Evolutionary conservation across 37 sponge, comb jelly and placozoan species (phyloP), one percentile per base, ranked within the genome.

Genomic region (Axinella damicornis): DNA sequence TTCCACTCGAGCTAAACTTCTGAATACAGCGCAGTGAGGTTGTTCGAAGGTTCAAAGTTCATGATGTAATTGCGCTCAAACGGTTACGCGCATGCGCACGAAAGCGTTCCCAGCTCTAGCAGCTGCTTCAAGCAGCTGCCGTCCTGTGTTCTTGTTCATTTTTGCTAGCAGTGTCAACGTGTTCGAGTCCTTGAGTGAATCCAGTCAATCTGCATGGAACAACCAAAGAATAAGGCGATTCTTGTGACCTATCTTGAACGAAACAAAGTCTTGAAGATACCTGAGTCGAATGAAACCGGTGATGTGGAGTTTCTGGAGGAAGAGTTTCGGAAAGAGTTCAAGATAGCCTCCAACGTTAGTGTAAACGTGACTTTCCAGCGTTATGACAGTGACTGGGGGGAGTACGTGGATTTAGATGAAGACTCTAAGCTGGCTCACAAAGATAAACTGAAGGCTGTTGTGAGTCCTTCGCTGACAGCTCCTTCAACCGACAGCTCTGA

Each of bases 401-500:
- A 85, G 57, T 85, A 85, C 74, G 58, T 85, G 20, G 85, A 85
- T 32, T 31, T 85, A 36, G 85, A 85, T 14, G 64, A 75, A 46
- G 66, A 27, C 24, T 27, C 21, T 52, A 52, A 17, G 38, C n/a
- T 76, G 25, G 31, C 25, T 17, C 54, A 85, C 85, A 85, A 76
- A 35, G 85, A 76, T 30, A 62, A 85, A 39, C 53, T 83, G 53
- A 73, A 61, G 30, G 84, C 52, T 73, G 84, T 83, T 35, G 76
- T 83, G 14, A 60, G 62, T 38, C 84, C 84, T 77, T 21, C 16
- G 24, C 35, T 77, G 27, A 41, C 54, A 33, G 13, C 31, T 33
- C 34, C 35, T 11, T 12, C 35, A 2, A 68, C 4, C 22, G 62
- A 28, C 12, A 22, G 2, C 25, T 61, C 27, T 2, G n/a, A 28